Percentiles rank a stretch among this genome's conserved stretches.
Evolutionary conservation across 2,888 invertebrate species (phyloP).

Genomic region (Panopea generosa): DNA sequence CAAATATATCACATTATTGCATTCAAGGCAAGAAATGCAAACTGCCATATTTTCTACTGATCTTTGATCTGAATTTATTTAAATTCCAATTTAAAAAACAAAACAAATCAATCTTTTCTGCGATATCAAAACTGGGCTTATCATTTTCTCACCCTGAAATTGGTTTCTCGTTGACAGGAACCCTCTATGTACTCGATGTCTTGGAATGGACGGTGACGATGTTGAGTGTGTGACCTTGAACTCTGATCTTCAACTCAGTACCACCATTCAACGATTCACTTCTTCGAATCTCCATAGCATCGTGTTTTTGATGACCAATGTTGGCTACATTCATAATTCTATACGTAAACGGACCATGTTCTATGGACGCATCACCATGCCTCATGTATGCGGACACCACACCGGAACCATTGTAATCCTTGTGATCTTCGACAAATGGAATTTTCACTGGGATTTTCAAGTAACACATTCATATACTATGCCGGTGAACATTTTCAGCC

Average conservation of each 20-base stretch:
- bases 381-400: no score
- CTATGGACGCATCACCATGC: constrained; percentile 5
- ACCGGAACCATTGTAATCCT: no score
- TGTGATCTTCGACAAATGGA: no score
- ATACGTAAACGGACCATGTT: constrained; percentile 5
- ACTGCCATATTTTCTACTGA: not conserved
- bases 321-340: constrained; percentile 1
- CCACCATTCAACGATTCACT: constrained; percentile 59
- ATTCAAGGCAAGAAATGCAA: no score
- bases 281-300: constrained; percentile 26
- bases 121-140: constrained; percentile 50
- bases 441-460: no score
- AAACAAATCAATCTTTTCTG: not conserved
- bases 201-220: constrained; percentile 67
- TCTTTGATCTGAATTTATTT: no score
- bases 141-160: constrained; percentile 58
- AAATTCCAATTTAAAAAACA: not conserved
- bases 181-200: constrained; percentile 65
- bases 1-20: no score
- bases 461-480: no score
- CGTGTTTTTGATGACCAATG: constrained; percentile 15
- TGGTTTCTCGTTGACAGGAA: constrained; percentile 70
- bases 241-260: constrained; percentile 51
- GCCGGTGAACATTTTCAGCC: no score
- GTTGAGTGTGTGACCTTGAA: constrained; percentile 55